These are phyloP conservation scores for Aculops lycopersici DNA, from an alignment of 1,140 invertebrate species.

Conservation along the genomic window DNA sequence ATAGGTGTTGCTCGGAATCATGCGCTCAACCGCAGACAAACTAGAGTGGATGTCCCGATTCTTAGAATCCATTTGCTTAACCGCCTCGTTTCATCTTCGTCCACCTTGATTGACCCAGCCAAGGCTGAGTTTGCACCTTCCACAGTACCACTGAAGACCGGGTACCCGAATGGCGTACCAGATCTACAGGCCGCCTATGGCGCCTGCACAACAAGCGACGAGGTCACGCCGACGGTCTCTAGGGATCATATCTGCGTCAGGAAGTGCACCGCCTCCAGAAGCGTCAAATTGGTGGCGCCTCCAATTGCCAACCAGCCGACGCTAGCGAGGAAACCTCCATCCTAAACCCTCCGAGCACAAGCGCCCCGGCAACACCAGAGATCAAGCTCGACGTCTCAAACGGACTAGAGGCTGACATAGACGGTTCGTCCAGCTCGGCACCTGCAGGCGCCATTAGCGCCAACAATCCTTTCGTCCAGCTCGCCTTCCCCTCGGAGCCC, in stretches of 20 bases:
- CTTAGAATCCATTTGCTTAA: no score
- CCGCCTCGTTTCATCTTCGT: no score
- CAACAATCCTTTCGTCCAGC: background rate
- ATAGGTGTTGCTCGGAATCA: no score
- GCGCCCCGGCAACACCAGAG: background rate
- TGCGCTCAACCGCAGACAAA: no score
- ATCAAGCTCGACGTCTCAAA: background rate
- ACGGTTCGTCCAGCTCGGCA: background rate
- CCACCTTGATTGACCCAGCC: no score
- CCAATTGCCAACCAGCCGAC: background rate
- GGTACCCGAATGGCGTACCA: no score
- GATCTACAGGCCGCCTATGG: no score
- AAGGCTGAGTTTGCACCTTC: no score
- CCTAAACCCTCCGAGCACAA: background rate
- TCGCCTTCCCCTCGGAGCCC: slow-evolving; percentile 13
- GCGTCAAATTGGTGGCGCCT: background rate
- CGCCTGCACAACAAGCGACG: no score
- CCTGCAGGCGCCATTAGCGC: background rate
- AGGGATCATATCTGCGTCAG: slow-evolving; percentile 41
- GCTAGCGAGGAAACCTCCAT: background rate
- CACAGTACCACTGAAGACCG: no score
- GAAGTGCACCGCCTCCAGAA: slow-evolving; percentile 9
- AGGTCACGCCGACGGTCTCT: slow-evolving; percentile 36
- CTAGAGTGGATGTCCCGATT: no score
- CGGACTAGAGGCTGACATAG: background rate